Conservation (phyloP, 2,888 invertebrate genomes). For the Alloscopus bannaensis region DNA sequence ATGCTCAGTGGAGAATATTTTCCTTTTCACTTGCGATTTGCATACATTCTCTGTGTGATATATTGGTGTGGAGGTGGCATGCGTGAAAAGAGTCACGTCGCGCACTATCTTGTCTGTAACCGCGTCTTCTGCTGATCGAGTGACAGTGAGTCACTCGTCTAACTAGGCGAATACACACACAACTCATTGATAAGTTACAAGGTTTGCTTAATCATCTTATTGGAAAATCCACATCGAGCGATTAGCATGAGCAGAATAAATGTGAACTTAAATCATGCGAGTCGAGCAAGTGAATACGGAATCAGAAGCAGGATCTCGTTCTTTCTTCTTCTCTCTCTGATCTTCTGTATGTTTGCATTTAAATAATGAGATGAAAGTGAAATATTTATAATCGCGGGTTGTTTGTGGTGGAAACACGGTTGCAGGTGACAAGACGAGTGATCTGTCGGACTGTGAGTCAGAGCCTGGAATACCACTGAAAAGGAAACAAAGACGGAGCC, state of each 20-base stretch:
- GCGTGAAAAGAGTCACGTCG: no score
- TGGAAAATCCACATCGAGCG: conserved; percentile 3
- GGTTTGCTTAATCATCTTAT: no score
- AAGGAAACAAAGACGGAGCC: conserved; percentile 91
- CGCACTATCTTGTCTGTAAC: neutral
- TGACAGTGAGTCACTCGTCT: neutral
- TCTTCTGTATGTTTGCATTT: no score
- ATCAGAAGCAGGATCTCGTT: no score
- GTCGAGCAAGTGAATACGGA: conserved; percentile 19
- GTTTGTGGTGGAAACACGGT: no score
- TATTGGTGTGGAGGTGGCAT: no score
- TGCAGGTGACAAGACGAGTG: conserved; percentile 77
- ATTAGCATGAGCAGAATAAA: conserved; percentile 45
- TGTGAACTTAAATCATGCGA: conserved; percentile 50
- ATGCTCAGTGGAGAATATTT: neutral
- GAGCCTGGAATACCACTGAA: conserved; percentile 94
- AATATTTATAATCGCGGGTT: no score
- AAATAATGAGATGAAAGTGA: no score
- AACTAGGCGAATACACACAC: neutral
- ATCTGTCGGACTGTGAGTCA: conserved; percentile 88
- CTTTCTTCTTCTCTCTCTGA: neutral
- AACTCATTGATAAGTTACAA: neutral
- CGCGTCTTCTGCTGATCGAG: neutral
- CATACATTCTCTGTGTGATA: conserved; percentile 7
- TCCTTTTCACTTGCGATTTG: neutral